These are phyloP conservation scores for Meloidogyne hapla DNA, from an alignment of 1,140 invertebrate genomes.

Conservation along the genomic window DNA sequence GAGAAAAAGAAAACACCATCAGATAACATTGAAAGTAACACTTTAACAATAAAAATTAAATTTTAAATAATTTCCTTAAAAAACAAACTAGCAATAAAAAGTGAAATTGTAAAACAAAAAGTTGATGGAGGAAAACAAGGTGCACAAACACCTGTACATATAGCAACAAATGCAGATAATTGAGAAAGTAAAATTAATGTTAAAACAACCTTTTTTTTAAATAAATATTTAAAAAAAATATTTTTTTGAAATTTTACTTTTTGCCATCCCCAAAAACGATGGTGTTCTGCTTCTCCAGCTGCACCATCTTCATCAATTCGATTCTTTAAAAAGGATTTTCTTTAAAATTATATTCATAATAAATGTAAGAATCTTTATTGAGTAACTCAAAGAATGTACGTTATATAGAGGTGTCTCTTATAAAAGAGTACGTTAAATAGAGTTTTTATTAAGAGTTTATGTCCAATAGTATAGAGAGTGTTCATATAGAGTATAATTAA, in stretches of 20 bases:
- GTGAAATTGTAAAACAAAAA: constrained; percentile 60
- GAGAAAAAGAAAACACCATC: constrained; percentile 63
- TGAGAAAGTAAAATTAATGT: constrained; percentile 61
- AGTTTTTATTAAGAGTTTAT: too few species aligned
- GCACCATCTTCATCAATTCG: constrained; percentile 62
- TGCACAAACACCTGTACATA: constrained; percentile 61
- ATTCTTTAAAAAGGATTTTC: constrained; percentile 29
- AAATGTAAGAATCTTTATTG: too few species aligned
- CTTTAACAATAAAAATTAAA: constrained; percentile 41
- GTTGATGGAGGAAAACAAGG: constrained; percentile 60
- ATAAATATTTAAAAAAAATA: constrained; percentile 37
- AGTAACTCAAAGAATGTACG: too few species aligned
- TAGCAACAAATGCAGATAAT: constrained; percentile 58
- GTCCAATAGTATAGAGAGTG: too few species aligned
- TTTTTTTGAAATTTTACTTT: neutral
- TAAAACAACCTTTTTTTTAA: constrained; percentile 60
- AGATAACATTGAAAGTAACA: constrained; percentile 58
- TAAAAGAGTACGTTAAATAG: too few species aligned
- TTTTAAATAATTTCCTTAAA: neutral
- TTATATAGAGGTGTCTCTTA: too few species aligned
- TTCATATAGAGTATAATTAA: neutral
- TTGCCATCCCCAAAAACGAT: constrained; percentile 54
- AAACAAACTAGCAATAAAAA: constrained; percentile 58
- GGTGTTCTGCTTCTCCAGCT: constrained; percentile 61
- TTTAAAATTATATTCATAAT: too few species aligned